Base-by-base conservation (phyloP, 2,113 vertebrate species). In the Saccopteryx leptura region DNA sequence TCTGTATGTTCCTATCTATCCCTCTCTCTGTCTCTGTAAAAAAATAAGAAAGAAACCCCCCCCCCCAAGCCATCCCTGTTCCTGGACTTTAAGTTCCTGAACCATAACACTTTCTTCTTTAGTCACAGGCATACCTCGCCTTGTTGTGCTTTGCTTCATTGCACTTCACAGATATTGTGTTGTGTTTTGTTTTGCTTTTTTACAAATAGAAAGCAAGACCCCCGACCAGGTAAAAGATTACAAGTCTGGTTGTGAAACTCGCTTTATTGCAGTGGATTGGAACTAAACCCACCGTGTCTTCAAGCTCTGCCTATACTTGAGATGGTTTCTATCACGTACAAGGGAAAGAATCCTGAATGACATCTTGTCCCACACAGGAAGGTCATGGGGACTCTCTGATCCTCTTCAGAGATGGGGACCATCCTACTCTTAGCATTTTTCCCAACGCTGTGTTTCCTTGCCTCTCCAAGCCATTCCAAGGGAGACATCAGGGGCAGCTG, bases 271-370 rank as follows among this genome's bases (percentile, higher is more conserved):
- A 24, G 17, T 50, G 17, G 46, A 31, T 17, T 65, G 60, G 80
- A 65, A 65, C 39, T 26, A 83, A 65, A 83, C 17, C 26, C 39
- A 11, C 60, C 28, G 15, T 9, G 50, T 28, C 24, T 83, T 48
- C 3, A 10, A 65, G 18, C 26, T 65, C 10, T 18, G 17, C 39
- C 39, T 65, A 17, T 31, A 48, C 60, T 81, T 80, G 31, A 54
- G 23, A 75, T 72, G 78, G 63, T 93, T 94, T 80, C 52, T 88
- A 14, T 69, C 66, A 26, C 54, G 82, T 58, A n/a, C 9, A 68
- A 71, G 52, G 23, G 23, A 91, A 86, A 93, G 79, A 48, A 81
- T 68, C 24, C 66, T 68, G 24, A 81, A 81, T 90, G 58, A 76
- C 54, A 50, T 15, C 86, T 61, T 54, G 50, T 76, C 50, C 18